A percentile compares a stretch with the other conserved stretches of the same genome.
phyloP scores from a whole-genome alignment of 35 echinoderm and acorn worm genomes.

The Lytechinus variegatus region DNA sequence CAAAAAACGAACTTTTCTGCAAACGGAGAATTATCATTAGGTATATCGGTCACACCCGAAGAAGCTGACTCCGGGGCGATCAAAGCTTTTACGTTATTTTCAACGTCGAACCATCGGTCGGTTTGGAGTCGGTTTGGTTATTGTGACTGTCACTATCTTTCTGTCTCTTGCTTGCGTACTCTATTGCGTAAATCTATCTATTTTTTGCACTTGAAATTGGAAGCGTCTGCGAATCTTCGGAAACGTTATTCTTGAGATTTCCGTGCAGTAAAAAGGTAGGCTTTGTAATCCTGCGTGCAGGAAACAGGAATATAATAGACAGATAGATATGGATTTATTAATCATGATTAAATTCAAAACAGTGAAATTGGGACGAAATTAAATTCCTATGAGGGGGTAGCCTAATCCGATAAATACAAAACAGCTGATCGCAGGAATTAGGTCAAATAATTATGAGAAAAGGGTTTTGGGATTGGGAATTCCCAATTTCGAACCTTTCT shows the following conservation, averaged over 20 bases:
- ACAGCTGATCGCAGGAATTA: not conserved
- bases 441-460: not conserved
- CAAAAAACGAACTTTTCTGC: not conserved
- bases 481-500: no score
- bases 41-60: no score
- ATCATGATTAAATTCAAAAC: not conserved
- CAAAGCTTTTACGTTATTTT: no score
- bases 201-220: not conserved
- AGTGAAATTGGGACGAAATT: not conserved
- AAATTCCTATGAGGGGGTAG: not conserved
- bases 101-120: no score
- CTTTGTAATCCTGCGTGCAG: not conserved
- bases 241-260: slow-evolving; percentile 4
- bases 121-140: no score
- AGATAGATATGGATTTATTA: not conserved
- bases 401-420: not conserved
- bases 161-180: not conserved
- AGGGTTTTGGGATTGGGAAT: no score
- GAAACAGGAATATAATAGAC: not conserved
- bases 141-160: not conserved
- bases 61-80: no score
- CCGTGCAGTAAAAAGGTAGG: not conserved
- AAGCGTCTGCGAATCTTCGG: not conserved
- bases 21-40: not conserved
- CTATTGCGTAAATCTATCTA: slow-evolving; percentile 13